Evolutionary conservation across 2,888 invertebrate species (phyloP).

Genomic region (Liodrosophila aerea): DNA sequence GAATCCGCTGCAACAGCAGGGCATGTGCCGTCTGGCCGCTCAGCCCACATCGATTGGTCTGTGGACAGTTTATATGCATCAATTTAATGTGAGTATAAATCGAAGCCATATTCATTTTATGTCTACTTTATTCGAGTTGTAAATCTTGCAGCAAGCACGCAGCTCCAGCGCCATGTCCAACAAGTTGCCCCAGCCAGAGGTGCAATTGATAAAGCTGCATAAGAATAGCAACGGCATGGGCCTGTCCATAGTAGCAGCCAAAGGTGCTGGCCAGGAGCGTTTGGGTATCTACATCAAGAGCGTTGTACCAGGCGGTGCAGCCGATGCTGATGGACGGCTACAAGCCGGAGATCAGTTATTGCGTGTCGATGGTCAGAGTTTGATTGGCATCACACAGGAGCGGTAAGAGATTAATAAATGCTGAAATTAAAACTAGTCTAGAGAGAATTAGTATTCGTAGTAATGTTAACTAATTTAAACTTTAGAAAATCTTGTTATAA

Average conservation of each 20-base stretch:
- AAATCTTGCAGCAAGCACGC: conserved; percentile 82
- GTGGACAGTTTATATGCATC: conserved; percentile 97
- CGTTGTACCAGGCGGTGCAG: conserved; percentile 96
- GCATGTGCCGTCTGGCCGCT: conserved; percentile 93
- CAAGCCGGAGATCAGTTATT: conserved; percentile 98
- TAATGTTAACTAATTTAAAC: too few species aligned
- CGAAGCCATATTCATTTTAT: background rate
- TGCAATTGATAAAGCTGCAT: conserved; percentile 93
- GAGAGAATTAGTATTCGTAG: too few species aligned
- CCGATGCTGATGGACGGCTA: conserved; percentile 95
- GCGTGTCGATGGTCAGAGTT: conserved; percentile 97
- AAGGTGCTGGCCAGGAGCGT: conserved; percentile 91
- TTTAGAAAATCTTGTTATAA: too few species aligned
- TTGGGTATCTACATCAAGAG: conserved; percentile 99
- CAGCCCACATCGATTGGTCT: conserved; percentile 95
- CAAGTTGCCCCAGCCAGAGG: conserved; percentile 86
- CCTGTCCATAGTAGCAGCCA: conserved; percentile 98
- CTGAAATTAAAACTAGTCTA: too few species aligned
- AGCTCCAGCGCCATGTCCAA: conserved; percentile 88
- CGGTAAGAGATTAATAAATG: conserved; percentile 84
- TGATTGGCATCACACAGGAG: conserved; percentile 92
- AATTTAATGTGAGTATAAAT: conserved; percentile 83
- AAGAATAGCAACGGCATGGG: conserved; percentile 99
- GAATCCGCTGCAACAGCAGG: conserved; percentile 91
- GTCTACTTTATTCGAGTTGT: background rate